Base-by-base conservation (phyloP, 1,140 invertebrate genomes). In the Hyles vespertilio region DNA sequence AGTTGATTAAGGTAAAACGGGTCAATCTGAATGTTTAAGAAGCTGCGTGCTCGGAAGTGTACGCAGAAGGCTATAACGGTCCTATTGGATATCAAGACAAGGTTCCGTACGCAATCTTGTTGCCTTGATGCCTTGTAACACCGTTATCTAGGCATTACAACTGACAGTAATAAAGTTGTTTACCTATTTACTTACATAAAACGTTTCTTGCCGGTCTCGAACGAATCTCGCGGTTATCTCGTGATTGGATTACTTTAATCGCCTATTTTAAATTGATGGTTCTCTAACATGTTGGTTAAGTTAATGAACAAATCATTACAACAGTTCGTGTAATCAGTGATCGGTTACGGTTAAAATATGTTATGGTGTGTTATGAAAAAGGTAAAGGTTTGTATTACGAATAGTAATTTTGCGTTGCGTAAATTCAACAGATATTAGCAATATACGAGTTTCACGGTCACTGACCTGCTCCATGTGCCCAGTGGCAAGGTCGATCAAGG, bases 61-160 rank as follows among this genome's bases (percentile, higher is more conserved):
- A 69, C 66, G 65, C 66, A 65, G 59, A 65, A 65, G 65, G 61
- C 63, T 65, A 64, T 74, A 77, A 77, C 74, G 74, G 74, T 65
- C 65, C 54, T 59, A 58, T 59, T 66, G 56, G 63, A 65, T 70
- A 65, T 70, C 64, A 53, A 65, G 59, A 51, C 58, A 64, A 60
- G 36, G 36, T 60, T 69, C 61, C 63, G 56, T 60, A 58, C 58
- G 57, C 59, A 67, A 65, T 64, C 63, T 56, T 59, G 61, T 69
- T 69, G 58, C 59, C 44, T 43, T 59, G 58, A 65, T 61, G 56
- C 64, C 47, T 43, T 58, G 48, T 48, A 50, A 59, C 61, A 56
- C 68, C 68, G 64, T 67, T 70, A 64, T 59, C 59, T 60, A 44
- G 48, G 33, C 58, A 57, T 56, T 46, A 22, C 43, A 53, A 51